Base-by-base conservation (phyloP, 2,888 invertebrate genomes). In the Protonemura montana region DNA sequence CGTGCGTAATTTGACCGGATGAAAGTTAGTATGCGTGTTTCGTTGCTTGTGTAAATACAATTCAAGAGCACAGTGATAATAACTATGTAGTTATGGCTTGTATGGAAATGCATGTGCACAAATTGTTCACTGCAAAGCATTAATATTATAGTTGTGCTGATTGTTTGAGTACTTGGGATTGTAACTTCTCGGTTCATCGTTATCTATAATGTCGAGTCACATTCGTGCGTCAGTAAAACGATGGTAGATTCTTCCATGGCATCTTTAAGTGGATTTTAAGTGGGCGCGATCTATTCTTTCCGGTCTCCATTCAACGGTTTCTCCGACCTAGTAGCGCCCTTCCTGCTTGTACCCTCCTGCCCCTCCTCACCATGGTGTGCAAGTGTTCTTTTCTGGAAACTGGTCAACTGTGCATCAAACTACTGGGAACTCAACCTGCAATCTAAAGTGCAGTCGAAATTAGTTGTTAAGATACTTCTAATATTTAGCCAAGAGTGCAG, bases 401-500 rank as follows among this genome's bases (percentile, higher is more conserved):
- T 59, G 59, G 59, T 59, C 59, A 59, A 59, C 59, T 59, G 59
- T 59, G 59, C 21, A 35, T 35, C 35, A 35, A 35, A 59, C 59
- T 59, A 21, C 59, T 59, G 59, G 59, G 59, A 59, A 59, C 21
- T 59, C 59, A 21, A 59, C 16, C 59, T 59, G 21, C 59, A 59
- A 59, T 59, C 21, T 59, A 59, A 59, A 10, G 21, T 13, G 59
- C 21, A 1, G 13, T 59, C 21, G 59, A 21, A 59, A 59, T 21
- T 59, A 59, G 59, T 21, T 59, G 59, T 10, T 59, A 59, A 10
- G 59, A 59, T 21, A 13, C 21, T 59, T 59, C 59, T 59, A 59
- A 59, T 59, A 59, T 21, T 28, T 86, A 88, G 88, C 88, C 88
- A 88, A 87, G 88, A 88, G 88, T 88, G 88, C 88, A 88, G 88